These are phyloP conservation scores for Athalia rosae DNA, from an alignment of 2,888 invertebrate species.

Conservation along the genomic window DNA sequence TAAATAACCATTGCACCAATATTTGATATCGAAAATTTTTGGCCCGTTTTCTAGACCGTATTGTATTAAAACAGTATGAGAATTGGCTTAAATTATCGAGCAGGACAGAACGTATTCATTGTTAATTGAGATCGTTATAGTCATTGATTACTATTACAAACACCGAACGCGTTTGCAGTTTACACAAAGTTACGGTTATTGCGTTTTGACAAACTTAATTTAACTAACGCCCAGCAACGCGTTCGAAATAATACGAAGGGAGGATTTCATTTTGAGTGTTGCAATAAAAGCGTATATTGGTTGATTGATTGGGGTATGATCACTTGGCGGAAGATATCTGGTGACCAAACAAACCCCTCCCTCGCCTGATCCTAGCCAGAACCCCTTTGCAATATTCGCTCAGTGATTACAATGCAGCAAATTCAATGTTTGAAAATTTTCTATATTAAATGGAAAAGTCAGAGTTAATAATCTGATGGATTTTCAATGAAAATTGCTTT, in stretches of 20 bases:
- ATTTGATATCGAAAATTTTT: too few relatives aligned
- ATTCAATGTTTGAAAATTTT: conserved; percentile 50
- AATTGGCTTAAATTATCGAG: too few relatives aligned
- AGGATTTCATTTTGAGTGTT: conserved; percentile 52
- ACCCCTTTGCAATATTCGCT: conserved; percentile 56
- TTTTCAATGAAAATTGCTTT: conserved; percentile 31
- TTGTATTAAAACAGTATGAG: too few relatives aligned
- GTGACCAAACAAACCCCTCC: conserved; percentile 60
- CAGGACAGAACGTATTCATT: not conserved
- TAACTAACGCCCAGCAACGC: not conserved
- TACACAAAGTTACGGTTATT: not conserved
- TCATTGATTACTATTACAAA: not conserved
- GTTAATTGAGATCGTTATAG: not conserved
- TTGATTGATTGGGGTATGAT: conserved; percentile 62
- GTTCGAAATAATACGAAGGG: not conserved
- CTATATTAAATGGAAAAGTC: conserved; percentile 55
- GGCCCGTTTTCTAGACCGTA: too few relatives aligned
- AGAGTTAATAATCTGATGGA: conserved; percentile 49
- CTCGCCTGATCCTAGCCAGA: conserved; percentile 9
- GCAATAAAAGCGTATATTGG: conserved; percentile 55
- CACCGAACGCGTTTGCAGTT: not conserved
- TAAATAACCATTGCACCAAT: too few relatives aligned
- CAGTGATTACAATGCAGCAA: conserved; percentile 57
- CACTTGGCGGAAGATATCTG: conserved; percentile 63
- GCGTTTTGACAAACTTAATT: not conserved